phyloP scores from a whole-genome alignment of 2,888 invertebrate species.

The Pyrrhosoma nymphula region DNA sequence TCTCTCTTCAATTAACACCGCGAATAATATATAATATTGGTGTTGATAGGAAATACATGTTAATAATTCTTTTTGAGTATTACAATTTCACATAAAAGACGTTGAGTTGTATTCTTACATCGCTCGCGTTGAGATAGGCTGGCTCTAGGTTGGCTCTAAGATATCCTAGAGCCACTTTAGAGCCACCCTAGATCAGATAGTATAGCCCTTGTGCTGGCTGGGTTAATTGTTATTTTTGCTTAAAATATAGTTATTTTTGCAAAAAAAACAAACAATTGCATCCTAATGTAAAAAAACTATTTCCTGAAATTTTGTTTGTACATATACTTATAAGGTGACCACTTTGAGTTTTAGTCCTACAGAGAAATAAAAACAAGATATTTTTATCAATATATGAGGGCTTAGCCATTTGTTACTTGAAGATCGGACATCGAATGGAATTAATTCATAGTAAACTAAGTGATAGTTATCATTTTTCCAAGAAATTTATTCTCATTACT shows the following conservation, averaged over 20 bases:
- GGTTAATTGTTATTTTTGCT: constrained; percentile 9
- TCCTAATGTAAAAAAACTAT: not conserved
- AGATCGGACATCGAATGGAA: not conserved
- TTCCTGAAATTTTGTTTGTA: not conserved
- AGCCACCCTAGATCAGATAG: too few species aligned
- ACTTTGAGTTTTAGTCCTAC: not conserved
- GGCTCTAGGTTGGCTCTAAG: too few species aligned
- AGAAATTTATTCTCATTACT: not conserved
- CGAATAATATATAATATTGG: too few species aligned
- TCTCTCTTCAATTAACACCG: too few species aligned
- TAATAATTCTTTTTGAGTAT: too few species aligned
- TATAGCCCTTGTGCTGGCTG: too few species aligned
- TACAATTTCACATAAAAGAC: too few species aligned
- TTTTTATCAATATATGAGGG: not conserved
- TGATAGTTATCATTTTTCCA: not conserved
- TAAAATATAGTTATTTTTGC: not conserved
- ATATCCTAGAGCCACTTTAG: too few species aligned
- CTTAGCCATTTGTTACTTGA: too few species aligned
- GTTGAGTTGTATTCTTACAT: too few species aligned
- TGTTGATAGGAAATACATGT: too few species aligned
- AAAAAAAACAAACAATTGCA: constrained; percentile 13
- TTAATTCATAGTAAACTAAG: not conserved
- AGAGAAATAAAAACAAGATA: not conserved
- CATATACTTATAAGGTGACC: not conserved
- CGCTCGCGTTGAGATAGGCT: too few species aligned